phyloP scores from a whole-genome alignment of 2,113 vertebrate species.

The Parotia lawesii region DNA sequence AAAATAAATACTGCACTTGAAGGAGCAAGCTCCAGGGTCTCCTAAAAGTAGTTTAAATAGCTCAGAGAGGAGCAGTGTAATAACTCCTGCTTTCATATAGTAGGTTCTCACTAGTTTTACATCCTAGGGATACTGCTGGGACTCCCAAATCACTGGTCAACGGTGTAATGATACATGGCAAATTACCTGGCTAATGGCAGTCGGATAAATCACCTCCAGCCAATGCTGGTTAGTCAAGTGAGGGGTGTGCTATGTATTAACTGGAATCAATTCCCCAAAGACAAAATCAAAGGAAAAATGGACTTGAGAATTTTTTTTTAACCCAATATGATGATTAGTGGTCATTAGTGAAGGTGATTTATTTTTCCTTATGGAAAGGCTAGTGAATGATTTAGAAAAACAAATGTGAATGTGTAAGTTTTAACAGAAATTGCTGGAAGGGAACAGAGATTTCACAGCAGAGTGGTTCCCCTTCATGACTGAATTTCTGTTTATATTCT shows the following conservation, averaged over 20 bases:
- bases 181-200: conserved; percentile 56
- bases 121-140: conserved; percentile 39
- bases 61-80: conserved; percentile 35
- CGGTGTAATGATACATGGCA: conserved; percentile 56
- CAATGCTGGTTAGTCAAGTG: conserved; percentile 11
- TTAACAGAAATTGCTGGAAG: conserved; percentile 1
- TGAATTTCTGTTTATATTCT: conserved; percentile 29
- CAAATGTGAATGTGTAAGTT: not conserved
- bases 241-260: not conserved
- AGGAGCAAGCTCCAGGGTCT: conserved; percentile 50
- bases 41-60: conserved; percentile 51
- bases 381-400: conserved; percentile 34
- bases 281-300: conserved; percentile 47
- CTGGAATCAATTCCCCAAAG: conserved; percentile 31
- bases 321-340: conserved; percentile 36
- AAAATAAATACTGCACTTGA: conserved; percentile 51
- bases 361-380: conserved; percentile 25
- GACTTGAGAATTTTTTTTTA: not conserved
- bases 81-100: conserved; percentile 36
- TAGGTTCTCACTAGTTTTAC: conserved; percentile 39
- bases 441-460: not conserved
- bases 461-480: conserved; percentile 14
- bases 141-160: conserved; percentile 57
- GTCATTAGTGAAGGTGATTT: conserved; percentile 49
- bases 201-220: conserved; percentile 44